These are phyloP conservation scores for Carterocephalus palaemon DNA, from an alignment of 2,888 invertebrate species.

Conservation along the genomic window DNA sequence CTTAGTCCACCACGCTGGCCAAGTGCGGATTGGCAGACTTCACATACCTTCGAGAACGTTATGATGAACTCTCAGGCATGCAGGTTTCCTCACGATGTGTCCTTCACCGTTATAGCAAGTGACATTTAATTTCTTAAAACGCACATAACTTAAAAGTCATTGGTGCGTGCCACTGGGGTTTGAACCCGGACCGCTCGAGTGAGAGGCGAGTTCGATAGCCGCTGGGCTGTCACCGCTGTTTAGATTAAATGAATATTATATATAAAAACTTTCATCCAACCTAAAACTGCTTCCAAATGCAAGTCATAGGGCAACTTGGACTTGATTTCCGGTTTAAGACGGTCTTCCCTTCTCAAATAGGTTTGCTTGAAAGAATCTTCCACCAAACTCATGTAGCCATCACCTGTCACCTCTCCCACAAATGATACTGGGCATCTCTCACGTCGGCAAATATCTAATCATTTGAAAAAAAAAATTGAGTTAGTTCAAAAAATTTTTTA, in stretches of 20 bases:
- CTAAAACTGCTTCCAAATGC: slow-evolving; percentile 92
- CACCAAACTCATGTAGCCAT: slow-evolving; percentile 85
- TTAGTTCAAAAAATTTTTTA: not conserved
- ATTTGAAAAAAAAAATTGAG: slow-evolving; percentile 27
- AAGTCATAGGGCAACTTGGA: slow-evolving; percentile 88
- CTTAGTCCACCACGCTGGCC: too few relatives aligned
- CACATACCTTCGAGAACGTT: too few relatives aligned
- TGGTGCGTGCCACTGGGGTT: too few relatives aligned
- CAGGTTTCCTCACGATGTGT: too few relatives aligned
- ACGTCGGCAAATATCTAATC: slow-evolving; percentile 85
- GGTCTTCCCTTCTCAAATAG: slow-evolving; percentile 56
- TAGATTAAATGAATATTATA: not conserved
- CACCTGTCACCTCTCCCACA: slow-evolving; percentile 94
- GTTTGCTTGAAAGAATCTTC: slow-evolving; percentile 78
- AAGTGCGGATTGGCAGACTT: too few relatives aligned
- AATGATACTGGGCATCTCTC: slow-evolving; percentile 96
- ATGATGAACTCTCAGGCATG: too few relatives aligned
- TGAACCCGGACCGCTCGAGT: too few relatives aligned
- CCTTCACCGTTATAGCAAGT: too few relatives aligned
- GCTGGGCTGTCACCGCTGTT: too few relatives aligned
- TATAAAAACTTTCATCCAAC: slow-evolving; percentile 51
- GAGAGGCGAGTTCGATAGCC: too few relatives aligned
- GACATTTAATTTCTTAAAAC: too few relatives aligned
- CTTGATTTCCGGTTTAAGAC: slow-evolving; percentile 55
- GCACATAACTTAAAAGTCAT: too few relatives aligned